Evolutionary conservation across 2,888 invertebrate genomes (phyloP).

Genomic region (Carpatolechia fugitivella): DNA sequence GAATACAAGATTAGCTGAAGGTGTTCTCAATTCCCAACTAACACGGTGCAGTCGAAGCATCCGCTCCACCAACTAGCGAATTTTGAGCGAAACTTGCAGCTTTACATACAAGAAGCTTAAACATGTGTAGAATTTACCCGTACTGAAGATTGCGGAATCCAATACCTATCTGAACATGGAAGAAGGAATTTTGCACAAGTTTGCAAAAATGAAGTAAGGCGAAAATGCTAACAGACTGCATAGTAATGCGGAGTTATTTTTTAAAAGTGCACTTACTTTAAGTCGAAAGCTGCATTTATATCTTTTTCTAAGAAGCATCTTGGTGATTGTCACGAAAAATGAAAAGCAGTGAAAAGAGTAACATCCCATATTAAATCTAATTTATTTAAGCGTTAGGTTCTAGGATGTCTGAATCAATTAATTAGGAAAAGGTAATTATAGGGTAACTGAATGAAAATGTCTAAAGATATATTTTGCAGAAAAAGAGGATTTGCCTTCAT

Average conservation of each 20-base stretch:
- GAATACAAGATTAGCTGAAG: constrained; percentile 36
- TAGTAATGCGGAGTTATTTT: not conserved
- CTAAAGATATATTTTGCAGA: too few relatives aligned
- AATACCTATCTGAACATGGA: not conserved
- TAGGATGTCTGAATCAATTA: too few relatives aligned
- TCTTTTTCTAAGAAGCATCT: too few relatives aligned
- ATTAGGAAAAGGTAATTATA: too few relatives aligned
- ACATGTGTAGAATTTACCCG: not conserved
- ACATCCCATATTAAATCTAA: too few relatives aligned
- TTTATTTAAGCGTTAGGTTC: too few relatives aligned
- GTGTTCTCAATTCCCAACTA: constrained; percentile 25
- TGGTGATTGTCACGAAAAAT: too few relatives aligned
- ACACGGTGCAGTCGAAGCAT: constrained; percentile 21
- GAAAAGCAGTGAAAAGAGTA: too few relatives aligned
- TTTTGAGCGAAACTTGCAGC: not conserved
- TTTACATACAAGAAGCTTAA: not conserved
- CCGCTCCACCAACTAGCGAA: not conserved
- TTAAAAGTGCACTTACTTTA: too few relatives aligned
- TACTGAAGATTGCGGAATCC: not conserved
- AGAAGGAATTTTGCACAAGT: not conserved
- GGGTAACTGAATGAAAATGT: too few relatives aligned
- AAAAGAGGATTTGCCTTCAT: too few relatives aligned
- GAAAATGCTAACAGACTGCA: not conserved
- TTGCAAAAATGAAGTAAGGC: not conserved
- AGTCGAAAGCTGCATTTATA: too few relatives aligned